A percentile compares a stretch with the other conserved stretches of the same genome.
These are phyloP conservation scores for Drosophila watanabei DNA, from an alignment of 1,140 invertebrate species.

Conservation along the genomic window DNA sequence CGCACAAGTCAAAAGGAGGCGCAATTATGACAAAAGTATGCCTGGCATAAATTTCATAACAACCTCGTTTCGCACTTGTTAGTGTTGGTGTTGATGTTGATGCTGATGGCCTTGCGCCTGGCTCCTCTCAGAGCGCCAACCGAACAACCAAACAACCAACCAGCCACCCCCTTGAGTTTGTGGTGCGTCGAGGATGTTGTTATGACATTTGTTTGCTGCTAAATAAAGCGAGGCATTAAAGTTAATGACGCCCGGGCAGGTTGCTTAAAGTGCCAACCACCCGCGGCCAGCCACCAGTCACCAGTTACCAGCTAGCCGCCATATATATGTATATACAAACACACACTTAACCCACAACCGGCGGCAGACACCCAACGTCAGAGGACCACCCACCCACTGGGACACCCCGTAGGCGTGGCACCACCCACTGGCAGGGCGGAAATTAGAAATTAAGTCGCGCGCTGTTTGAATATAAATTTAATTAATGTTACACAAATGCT, in stretches of 20 bases:
- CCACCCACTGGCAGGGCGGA: conserved; percentile 63
- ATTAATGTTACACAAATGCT: conserved; percentile 84
- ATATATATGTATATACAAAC: conserved; percentile 5
- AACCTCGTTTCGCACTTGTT: conserved; percentile 76
- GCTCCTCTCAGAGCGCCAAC: neutral
- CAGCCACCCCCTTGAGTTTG: conserved; percentile 22
- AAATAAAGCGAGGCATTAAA: conserved; percentile 82
- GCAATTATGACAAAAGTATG: conserved; percentile 83
- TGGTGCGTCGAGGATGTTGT: conserved; percentile 59
- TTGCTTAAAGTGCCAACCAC: conserved; percentile 82
- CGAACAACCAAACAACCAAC: neutral
- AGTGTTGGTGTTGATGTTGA: conserved; percentile 48
- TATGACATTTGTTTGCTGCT: conserved; percentile 83
- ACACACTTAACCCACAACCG: conserved; percentile 49
- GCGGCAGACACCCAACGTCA: conserved; percentile 15
- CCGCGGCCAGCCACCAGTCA: conserved; percentile 53
- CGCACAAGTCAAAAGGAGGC: conserved; percentile 73
- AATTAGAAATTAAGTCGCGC: conserved; percentile 84
- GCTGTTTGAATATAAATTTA: conserved; percentile 84
- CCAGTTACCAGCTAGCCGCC: conserved; percentile 13
- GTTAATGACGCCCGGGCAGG: conserved; percentile 81
- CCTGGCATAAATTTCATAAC: conserved; percentile 78
- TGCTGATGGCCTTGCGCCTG: conserved; percentile 34
- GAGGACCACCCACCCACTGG: conserved; percentile 6
- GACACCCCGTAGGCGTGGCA: conserved; percentile 22